Evolutionary conservation across 2,888 invertebrate species (phyloP), one percentile per base, ranked within the genome.

Genomic region (Sinohyriopsis cumingii): DNA sequence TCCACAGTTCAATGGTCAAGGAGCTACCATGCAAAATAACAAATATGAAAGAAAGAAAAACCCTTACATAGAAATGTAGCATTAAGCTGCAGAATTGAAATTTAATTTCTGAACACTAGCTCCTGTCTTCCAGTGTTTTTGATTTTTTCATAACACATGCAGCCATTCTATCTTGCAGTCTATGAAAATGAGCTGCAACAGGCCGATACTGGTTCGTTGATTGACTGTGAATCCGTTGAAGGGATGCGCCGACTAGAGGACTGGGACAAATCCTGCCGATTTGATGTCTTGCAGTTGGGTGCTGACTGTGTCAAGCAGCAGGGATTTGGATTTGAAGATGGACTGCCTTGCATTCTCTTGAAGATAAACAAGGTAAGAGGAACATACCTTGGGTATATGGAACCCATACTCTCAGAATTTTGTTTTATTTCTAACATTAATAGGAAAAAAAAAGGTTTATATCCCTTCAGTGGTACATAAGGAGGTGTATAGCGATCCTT

Each of bases 281-380:
- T 97, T 77, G 93, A 95, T 59, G 67, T 67, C 18, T 56, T 56
- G 15, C 91, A 92, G 69, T 95, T 95, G 92, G 92, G 74, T 59
- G 67, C 66, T 20, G 81, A 86, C 60, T 98, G 97, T 91, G 93
- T 94, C 73, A 91, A 93, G 69, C 92, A 92, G 55, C 93, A 94
- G 80, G 93, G 94, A 85, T 99, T 94, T 91, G 97, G 97, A 88
- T 98, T 94, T 91, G 93, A 94, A 79, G 92, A 93, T 80, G 95
- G 94, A 72, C 94, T 90, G 69, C 99, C 99, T 24, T 99, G 99
- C 91, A 95, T 99, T 89, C 95, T 98, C 92, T 93, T 99, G 82
- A 98, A 98, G 91, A 92, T 99, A 83, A 99, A 99, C 91, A 97
- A 95, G 94, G 97, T 96, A 90, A 84, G 75, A 65, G 18, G 25